Conservation (phyloP, 2,113 vertebrate species). For the Pimephales promelas region DNA sequence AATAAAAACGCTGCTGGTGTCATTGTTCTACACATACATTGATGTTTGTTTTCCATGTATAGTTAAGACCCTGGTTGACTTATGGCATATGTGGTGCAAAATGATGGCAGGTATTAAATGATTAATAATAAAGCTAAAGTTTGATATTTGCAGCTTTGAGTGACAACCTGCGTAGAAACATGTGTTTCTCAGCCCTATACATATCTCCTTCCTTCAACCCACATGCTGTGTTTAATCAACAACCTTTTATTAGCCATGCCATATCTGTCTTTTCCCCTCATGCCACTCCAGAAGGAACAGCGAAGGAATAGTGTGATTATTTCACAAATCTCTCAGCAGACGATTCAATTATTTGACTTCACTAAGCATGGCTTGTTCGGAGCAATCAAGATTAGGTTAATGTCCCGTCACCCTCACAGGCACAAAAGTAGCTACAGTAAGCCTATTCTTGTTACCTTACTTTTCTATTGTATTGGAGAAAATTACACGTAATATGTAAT, state of each 20-base stretch:
- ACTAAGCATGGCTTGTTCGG: conserved; percentile 35
- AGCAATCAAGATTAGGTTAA: conserved; percentile 47
- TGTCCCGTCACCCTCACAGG: conserved; percentile 30
- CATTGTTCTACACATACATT: too few species aligned
- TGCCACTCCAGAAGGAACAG: neutral
- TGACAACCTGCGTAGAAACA: conserved; percentile 11
- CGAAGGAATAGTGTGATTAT: conserved; percentile 34
- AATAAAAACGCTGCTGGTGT: too few species aligned
- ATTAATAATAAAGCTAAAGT: neutral
- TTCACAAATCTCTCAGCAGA: conserved; percentile 46
- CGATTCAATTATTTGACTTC: conserved; percentile 46
- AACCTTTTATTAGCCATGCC: conserved; percentile 27
- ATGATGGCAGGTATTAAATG: neutral
- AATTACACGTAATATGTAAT: conserved; percentile 8
- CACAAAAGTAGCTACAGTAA: conserved; percentile 30
- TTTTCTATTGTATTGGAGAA: neutral
- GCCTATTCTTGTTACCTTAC: conserved; percentile 17
- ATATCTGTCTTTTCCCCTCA: conserved; percentile 30
- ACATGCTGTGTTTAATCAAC: conserved; percentile 45
- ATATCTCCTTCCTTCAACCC: conserved; percentile 5
- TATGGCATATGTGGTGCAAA: conserved; percentile 16
- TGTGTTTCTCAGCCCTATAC: neutral
- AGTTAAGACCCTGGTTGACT: neutral
- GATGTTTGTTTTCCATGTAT: too few species aligned
- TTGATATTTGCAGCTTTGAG: conserved; percentile 1